Base-by-base conservation (phyloP, 2,888 invertebrate genomes). In the Auanema sp. region DNA sequence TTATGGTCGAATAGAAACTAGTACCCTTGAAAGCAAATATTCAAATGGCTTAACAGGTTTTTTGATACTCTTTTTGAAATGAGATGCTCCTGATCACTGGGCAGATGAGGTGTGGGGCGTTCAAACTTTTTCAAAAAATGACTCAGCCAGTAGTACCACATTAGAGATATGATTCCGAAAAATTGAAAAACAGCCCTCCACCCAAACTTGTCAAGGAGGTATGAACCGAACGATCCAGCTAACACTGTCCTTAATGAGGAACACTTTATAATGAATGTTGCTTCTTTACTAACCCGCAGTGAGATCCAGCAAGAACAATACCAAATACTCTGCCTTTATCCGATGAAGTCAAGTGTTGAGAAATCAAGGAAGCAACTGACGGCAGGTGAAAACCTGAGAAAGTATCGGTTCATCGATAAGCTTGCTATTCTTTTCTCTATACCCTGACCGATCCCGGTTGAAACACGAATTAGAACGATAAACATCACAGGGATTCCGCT, bases 301-400 rank as follows among this genome's bases (percentile, higher is more conserved):
- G 85, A 54, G 85, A 84, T 56, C 90, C 90, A 14, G 89, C 88
- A 33, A 89, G 88, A 60, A 89, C 86, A 69, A 89, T 84, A 65
- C 89, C 89, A 83, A 89, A 90, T 68, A 89, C 89, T 52, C 89
- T 88, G 49, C 89, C 88, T 69, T 89, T 87, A 77, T 90, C 89
- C 63, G 86, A 86, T 71, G 89, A 88, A 44, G 87, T 86, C 58
- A 90, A 86, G 82, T 89, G 88, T 84, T 88, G 87, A 75, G 89
- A 89, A 53, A 89, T 88, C 58, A 90, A 83, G 79, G 89, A 89
- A 58, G 89, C 89, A 87, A 90, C 87, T 76, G 89, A 88, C 56
- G 90, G 90, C 84, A 89, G 89, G 84, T 90, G 90, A 51, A 89
- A 88, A 58, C 89, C 89, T 86, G 77, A 40, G 60, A 64, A 41